Base-by-base conservation (phyloP, 2,888 invertebrate species). In the Lobophora halterata region DNA sequence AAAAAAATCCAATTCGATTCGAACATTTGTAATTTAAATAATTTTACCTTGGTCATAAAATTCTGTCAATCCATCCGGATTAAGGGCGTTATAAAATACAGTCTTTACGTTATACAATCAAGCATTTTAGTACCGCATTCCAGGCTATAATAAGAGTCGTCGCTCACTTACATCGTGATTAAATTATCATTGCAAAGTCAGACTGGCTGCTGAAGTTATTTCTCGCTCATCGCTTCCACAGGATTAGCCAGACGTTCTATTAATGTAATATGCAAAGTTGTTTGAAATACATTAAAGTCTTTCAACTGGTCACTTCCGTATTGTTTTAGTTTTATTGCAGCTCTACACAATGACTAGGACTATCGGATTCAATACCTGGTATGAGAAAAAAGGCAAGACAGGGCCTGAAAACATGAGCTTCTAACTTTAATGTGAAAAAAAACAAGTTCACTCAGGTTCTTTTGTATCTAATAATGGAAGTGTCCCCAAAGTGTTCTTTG, bases 111-210 rank as follows among this genome's bases (percentile, higher is more conserved):
- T 61, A 57, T 55, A 66, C 65, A 65, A 69, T 71, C 55, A 57
- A 51, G 49, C 40, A 61, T 70, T 73, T 74, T 72, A 75, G 65
- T 62, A 58, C 65, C 59, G 65, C 69, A 67, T 69, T 69, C 56
- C 60, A 68, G 70, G 65, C 67, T 68, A 67, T 71, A 71, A 72
- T 71, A 72, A 70, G 65, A 70, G 58, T 60, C 61, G 65, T 61
- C 60, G 58, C 65, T 73, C 71, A 70, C 68, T 79, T 77, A 76
- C 68, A 75, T 64, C 62, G 67, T 71, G 75, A 82, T 85, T 82
- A 81, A 83, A 82, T 85, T 83, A 82, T 80, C 75, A 82, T 82
- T 82, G 79, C 81, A 80, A 83, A 81, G 73, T 77, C 69, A 61
- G 68, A 64, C 65, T 60, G 50, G 55, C 58, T 66, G 54, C 55